Conservation (phyloP, 2,888 invertebrate species). For the Octodonta nipae region DNA sequence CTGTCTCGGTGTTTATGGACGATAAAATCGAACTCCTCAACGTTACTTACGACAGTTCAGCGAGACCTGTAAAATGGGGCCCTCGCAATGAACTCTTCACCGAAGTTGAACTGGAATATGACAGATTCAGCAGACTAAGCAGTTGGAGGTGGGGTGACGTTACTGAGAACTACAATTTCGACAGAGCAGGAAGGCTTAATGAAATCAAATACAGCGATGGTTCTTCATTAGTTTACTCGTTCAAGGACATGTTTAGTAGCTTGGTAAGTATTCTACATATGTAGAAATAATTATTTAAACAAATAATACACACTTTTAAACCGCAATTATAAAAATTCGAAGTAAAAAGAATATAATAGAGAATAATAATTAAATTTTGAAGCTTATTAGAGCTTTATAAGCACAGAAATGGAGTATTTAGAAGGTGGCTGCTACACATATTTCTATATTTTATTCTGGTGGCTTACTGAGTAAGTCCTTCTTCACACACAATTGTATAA, state of each 20-base stretch:
- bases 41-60: conserved; percentile 74
- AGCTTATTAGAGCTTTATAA: too few relatives aligned
- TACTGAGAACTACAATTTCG: conserved; percentile 80
- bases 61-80: conserved; percentile 72
- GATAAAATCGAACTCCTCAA: conserved; percentile 74
- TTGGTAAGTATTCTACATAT: conserved; percentile 37
- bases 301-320: too few relatives aligned
- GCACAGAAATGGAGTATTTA: too few relatives aligned
- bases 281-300: too few relatives aligned
- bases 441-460: too few relatives aligned
- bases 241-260: conserved; percentile 81
- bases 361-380: too few relatives aligned
- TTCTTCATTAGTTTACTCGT: conserved; percentile 79
- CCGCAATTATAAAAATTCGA: too few relatives aligned
- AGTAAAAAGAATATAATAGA: too few relatives aligned
- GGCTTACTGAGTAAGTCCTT: too few relatives aligned
- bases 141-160: conserved; percentile 89
- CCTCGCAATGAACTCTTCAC: conserved; percentile 76
- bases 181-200: conserved; percentile 74
- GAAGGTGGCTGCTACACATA: too few relatives aligned
- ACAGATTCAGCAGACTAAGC: conserved; percentile 74
- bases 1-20: conserved; percentile 76
- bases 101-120: conserved; percentile 83
- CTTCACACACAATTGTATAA: too few relatives aligned
- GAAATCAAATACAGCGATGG: conserved; percentile 86